Evolutionary conservation across 2,888 invertebrate species (phyloP), one percentile per base, ranked within the genome.

Genomic region (Cosmia trapezina): DNA sequence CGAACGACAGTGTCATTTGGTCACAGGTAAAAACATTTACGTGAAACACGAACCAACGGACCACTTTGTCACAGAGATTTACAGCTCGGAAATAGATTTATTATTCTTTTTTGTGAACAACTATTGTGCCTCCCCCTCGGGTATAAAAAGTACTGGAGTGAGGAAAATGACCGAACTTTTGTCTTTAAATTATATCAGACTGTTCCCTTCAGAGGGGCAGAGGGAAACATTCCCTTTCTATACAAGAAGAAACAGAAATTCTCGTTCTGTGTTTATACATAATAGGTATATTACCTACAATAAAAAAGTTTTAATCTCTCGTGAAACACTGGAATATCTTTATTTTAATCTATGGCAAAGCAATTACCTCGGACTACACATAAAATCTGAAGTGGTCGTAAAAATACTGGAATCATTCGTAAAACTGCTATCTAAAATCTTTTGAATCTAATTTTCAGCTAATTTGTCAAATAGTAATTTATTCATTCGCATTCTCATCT

Each of bases 1-100:
- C 88, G 88, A 66, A 83, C 83, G 86, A 81, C 86, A 85, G 88
- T 84, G 88, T 89, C 87, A 89, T 91, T 91, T 89, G 88, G 86
- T 85, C 88, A 83, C 88, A 89, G 92, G 92, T 90, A 92, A 89
- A 89, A 89, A 90, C 89, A 90, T 90, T 90, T 89, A 88, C 88
- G 88, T 86, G 83, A 88, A 90, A 90, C 88, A 89, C 88, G 88
- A 87, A 87, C 88, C 88, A 84, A 78, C 82, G 83, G 84, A 80
- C 82, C 83, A 87, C 83, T 90, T 89, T 87, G 87, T 86, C 89
- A 87, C 88, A 84, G 81, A 86, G 88, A 89, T 89, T 90, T 89
- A 84, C 81, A 83, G 67, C 82, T 81, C 76, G 74, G 77, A 85
- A 86, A 86, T 87, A 87, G 83, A 87, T 89, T 86, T 84, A 85